Conservation (phyloP, 2,113 vertebrate species). For the Amphilophus citrinellus region DNA sequence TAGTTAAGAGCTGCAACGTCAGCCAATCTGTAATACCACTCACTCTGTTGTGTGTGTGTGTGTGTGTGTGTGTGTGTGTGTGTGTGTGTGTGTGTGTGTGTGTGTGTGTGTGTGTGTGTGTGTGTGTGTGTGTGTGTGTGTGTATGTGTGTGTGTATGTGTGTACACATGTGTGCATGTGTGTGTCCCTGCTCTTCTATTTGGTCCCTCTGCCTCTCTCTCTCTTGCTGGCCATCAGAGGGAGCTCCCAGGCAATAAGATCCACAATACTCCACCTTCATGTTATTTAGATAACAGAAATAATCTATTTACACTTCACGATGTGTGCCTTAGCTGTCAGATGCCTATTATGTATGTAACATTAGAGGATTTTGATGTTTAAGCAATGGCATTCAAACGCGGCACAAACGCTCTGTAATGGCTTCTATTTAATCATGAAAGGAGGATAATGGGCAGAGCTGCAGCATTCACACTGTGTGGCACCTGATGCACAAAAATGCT, state of each 20-base stretch:
- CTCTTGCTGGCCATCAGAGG: conserved; percentile 62
- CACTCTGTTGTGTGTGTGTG: conserved; percentile 22
- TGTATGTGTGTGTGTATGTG: conserved; percentile 9
- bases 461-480: background rate
- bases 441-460: background rate
- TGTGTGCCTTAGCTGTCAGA: background rate
- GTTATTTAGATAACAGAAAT: conserved; percentile 13
- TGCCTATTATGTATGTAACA: conserved; percentile 2
- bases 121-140: conserved; percentile 7
- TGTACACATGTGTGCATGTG: background rate
- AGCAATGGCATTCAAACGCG: background rate
- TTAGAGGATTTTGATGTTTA: background rate
- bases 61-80: background rate
- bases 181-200: conserved; percentile 22
- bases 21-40: conserved; percentile 75
- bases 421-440: background rate
- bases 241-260: conserved; percentile 47
- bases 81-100: conserved; percentile 13
- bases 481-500: background rate
- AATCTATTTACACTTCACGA: background rate
- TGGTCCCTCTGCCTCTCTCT: conserved; percentile 13
- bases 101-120: conserved; percentile 16
- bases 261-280: background rate
- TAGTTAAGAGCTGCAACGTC: conserved; percentile 71
- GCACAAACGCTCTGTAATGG: background rate